Evolutionary conservation across 1,140 invertebrate species (phyloP).

Genomic region (Caenorhabditis inopinata): DNA sequence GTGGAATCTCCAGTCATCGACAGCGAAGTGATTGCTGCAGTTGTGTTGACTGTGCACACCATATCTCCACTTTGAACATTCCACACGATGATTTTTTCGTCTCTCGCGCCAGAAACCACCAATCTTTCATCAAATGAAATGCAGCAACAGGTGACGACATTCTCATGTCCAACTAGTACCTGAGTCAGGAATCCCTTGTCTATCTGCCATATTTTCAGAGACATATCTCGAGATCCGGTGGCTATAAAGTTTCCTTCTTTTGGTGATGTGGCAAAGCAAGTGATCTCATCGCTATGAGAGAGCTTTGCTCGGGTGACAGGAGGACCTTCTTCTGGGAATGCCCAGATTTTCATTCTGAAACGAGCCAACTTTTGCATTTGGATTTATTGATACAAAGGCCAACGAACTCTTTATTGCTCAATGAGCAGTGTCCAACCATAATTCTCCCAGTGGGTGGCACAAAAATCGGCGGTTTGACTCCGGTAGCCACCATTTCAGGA

Average conservation of each 20-base stretch:
- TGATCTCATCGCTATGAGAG: constrained; percentile 50
- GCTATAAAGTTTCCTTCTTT: constrained; percentile 44
- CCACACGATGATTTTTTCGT: constrained; percentile 50
- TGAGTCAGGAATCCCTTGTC: constrained; percentile 48
- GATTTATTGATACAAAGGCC: neutral
- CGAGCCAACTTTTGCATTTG: too few relatives aligned
- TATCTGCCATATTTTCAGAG: constrained; percentile 53
- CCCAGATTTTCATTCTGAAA: constrained; percentile 56
- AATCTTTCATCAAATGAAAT: constrained; percentile 47
- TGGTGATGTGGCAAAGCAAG: constrained; percentile 41
- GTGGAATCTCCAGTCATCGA: constrained; percentile 47
- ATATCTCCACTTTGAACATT: constrained; percentile 50
- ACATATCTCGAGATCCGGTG: constrained; percentile 49
- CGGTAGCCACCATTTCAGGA: constrained; percentile 39
- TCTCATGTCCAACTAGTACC: constrained; percentile 53
- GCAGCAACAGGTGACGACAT: constrained; percentile 47
- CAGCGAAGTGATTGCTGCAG: constrained; percentile 39
- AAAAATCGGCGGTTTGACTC: constrained; percentile 42
- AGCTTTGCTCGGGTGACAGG: constrained; percentile 36
- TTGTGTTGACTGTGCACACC: constrained; percentile 61
- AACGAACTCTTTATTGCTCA: constrained; percentile 46
- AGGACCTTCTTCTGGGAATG: constrained; percentile 35
- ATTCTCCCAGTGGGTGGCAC: constrained; percentile 38
- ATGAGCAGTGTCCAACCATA: constrained; percentile 41
- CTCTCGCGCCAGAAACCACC: constrained; percentile 48